Conservation (phyloP, 2,113 vertebrate species). For the Elanus axillaris region DNA sequence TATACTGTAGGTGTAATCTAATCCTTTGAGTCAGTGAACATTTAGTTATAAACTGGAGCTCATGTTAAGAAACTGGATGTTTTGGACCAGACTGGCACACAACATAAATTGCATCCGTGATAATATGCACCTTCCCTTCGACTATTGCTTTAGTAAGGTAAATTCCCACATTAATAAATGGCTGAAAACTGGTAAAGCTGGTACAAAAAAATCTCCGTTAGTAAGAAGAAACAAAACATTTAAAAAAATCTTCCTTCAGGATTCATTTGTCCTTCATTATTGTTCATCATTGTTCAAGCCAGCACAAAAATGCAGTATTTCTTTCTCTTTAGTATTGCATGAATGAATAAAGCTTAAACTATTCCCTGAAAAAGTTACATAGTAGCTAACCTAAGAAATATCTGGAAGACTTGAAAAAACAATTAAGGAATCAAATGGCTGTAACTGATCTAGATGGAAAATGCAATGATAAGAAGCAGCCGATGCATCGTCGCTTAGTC, state of each 20-base stretch:
- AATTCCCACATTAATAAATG: constrained; percentile 91
- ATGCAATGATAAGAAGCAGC: constrained; percentile 82
- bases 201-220: constrained; percentile 92
- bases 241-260: constrained; percentile 83
- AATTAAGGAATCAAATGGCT: constrained; percentile 85
- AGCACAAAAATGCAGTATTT: constrained; percentile 88
- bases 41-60: constrained; percentile 80
- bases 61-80: constrained; percentile 77
- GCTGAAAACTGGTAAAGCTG: constrained; percentile 94
- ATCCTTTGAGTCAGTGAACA: constrained; percentile 81
- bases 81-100: constrained; percentile 87
- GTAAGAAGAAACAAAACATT: constrained; percentile 88
- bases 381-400: constrained; percentile 83
- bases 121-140: constrained; percentile 90
- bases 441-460: constrained; percentile 83
- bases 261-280: constrained; percentile 83
- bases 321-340: constrained; percentile 87
- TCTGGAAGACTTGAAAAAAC: constrained; percentile 90
- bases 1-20: constrained; percentile 79
- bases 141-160: constrained; percentile 96
- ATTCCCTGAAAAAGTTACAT: constrained; percentile 89
- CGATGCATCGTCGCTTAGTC: constrained; percentile 72
- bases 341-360: constrained; percentile 91
- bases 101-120: constrained; percentile 95
- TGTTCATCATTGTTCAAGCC: constrained; percentile 84